Conservation (phyloP, 2,113 vertebrate genomes). For the Grantiella picta region DNA sequence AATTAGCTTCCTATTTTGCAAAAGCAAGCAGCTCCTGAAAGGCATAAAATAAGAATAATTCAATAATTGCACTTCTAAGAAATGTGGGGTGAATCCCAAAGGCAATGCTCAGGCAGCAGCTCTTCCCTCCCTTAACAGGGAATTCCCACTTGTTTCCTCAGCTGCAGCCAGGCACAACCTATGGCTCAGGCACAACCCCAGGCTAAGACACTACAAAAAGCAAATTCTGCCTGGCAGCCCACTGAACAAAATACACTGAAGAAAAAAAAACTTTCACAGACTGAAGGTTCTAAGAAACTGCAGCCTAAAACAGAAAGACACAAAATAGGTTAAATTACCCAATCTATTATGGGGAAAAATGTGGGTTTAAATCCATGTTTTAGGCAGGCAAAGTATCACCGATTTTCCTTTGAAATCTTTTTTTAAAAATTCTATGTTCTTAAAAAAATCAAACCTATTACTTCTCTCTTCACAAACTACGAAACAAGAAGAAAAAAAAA, state of each 20-base stretch:
- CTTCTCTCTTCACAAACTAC: not conserved
- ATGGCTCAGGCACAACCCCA: not conserved
- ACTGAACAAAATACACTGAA: not conserved
- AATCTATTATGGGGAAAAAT: accelerated
- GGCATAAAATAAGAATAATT: not conserved
- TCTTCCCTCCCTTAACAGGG: not conserved
- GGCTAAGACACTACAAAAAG: not conserved
- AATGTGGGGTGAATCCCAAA: not conserved
- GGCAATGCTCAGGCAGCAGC: not conserved
- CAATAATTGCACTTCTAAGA: not conserved
- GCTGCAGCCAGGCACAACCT: not conserved
- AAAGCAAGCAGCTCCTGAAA: not conserved
- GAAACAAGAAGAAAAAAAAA: not conserved
- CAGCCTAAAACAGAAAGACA: not conserved
- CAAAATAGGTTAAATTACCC: not conserved
- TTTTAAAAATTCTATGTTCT: not conserved
- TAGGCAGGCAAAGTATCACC: not conserved
- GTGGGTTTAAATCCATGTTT: not conserved
- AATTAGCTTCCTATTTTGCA: not conserved
- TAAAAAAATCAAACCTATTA: not conserved
- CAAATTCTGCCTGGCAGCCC: not conserved
- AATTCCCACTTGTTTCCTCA: not conserved
- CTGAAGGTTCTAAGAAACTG: not conserved
- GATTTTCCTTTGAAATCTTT: not conserved
- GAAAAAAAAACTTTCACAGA: not conserved